Evolutionary conservation across 92 coral and sea anemone species (phyloP), one percentile per base, ranked within the genome.

Genomic region (Umimayanthus chanpuru): DNA sequence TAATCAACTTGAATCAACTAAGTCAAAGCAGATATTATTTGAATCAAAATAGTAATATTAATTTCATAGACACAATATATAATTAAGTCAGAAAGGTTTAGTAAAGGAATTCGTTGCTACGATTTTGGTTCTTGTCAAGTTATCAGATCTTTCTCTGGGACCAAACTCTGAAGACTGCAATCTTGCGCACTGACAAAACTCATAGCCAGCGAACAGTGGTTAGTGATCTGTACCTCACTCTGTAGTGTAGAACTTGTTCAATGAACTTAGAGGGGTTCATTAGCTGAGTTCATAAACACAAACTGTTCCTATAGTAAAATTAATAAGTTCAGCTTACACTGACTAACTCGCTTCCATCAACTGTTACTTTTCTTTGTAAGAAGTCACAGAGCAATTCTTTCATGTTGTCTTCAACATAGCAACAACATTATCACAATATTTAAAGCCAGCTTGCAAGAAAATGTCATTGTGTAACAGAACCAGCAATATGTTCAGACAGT

Each of bases 331-430:
- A 53, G 89, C 94, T 87, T 90, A 93, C 94, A 87, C 90, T 66
- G 6, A 18, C 50, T 15, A 89, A 43, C 67, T 70, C 88, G 44
- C 79, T 74, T 39, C 94, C 96, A 92, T 93, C 77, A 23, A 93
- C 76, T 20, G 89, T 84, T 58, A 93, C 80, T 81, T 76, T 90
- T 65, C 39, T 88, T 74, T 80, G 40, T 15, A 78, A 81, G 68
- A 79, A 85, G 71, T 92, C 94, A 88, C 85, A 93, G 28, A 93
- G 78, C 39, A 93, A 15, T 84, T 93, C 94, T 64, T 81, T 92
- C 94, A 93, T 93, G 85, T 77, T 44, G 10, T 53, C 26, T 9
- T 68, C 2, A 39, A 20, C 15, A 56, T 21, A 81, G 26, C 49
- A 61, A 36, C 20, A 18, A 61, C 30, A 29, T 12, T 61, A 18